Percentiles rank a stretch among this genome's conserved stretches.
Conservation (phyloP, 2,797 vertebrate species). For the Tokudaia muenninki region DNA sequence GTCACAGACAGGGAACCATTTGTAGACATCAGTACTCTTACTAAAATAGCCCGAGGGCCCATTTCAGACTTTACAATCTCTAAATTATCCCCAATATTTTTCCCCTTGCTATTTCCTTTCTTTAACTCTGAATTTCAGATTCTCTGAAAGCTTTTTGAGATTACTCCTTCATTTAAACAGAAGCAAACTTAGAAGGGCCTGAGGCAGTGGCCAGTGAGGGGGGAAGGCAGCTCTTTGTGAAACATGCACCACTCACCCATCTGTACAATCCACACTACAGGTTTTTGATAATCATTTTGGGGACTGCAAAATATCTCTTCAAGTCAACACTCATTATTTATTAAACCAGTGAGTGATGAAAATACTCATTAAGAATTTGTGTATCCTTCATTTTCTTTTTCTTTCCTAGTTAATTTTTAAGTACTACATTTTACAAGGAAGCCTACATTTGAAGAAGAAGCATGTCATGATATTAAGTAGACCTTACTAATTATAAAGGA, state of each 20-base stretch:
- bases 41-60: neutral
- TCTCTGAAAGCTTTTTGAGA: conserved; percentile 20
- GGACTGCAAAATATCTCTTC: conserved; percentile 24
- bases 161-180: conserved; percentile 28
- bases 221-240: neutral
- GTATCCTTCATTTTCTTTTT: conserved; percentile 7
- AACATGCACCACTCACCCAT: neutral
- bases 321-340: conserved; percentile 18
- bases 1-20: neutral
- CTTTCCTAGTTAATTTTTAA: conserved; percentile 26
- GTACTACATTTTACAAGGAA: conserved; percentile 61
- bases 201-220: neutral
- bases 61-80: neutral
- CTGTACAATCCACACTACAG: neutral
- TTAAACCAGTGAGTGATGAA: neutral
- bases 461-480: conserved; percentile 57
- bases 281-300: neutral
- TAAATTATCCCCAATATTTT: neutral
- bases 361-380: conserved; percentile 30
- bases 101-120: neutral
- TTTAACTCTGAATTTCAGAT: neutral
- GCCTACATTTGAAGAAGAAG: conserved; percentile 35
- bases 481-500: conserved; percentile 73
- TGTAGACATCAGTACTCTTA: neutral
- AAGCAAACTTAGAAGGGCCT: neutral